Percentiles rank a stretch among this genome's conserved stretches.
phyloP scores from a whole-genome alignment of 2,113 vertebrate species.

The Brienomyrus brachyistius region DNA sequence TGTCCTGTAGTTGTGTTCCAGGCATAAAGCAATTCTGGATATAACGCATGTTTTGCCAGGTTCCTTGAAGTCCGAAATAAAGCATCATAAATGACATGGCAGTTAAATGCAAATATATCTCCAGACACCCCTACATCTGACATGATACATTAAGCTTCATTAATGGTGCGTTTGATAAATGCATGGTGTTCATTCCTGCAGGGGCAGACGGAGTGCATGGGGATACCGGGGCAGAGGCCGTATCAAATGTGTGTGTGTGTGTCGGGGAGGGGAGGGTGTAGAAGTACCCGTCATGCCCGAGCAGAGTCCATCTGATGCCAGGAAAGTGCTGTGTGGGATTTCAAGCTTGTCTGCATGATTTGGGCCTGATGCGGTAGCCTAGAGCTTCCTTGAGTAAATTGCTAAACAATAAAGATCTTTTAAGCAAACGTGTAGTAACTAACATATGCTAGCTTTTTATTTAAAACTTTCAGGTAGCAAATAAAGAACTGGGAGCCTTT shows the following conservation, averaged over 20 bases:
- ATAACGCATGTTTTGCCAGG: no score
- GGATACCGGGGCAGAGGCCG: neutral
- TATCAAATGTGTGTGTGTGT: neutral
- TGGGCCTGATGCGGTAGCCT: neutral
- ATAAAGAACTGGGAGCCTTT: neutral
- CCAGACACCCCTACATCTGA: neutral
- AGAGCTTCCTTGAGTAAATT: neutral
- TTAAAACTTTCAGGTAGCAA: neutral
- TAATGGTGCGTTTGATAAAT: neutral
- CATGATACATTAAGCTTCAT: slow-evolving; percentile 10
- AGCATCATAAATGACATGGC: neutral
- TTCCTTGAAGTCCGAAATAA: neutral
- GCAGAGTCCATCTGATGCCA: neutral
- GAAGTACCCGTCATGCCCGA: neutral
- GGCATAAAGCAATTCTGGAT: no score
- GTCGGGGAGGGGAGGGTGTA: no score
- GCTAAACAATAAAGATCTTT: neutral
- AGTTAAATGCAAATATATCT: neutral
- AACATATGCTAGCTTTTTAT: neutral
- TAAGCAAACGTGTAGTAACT: neutral
- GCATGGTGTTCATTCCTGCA: neutral
- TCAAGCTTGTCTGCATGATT: neutral
- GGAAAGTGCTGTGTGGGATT: neutral
- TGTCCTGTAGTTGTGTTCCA: no score
- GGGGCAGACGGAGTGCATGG: neutral